Base-by-base conservation (phyloP, 2,113 vertebrate species). In the Gorsachius goisagi region DNA sequence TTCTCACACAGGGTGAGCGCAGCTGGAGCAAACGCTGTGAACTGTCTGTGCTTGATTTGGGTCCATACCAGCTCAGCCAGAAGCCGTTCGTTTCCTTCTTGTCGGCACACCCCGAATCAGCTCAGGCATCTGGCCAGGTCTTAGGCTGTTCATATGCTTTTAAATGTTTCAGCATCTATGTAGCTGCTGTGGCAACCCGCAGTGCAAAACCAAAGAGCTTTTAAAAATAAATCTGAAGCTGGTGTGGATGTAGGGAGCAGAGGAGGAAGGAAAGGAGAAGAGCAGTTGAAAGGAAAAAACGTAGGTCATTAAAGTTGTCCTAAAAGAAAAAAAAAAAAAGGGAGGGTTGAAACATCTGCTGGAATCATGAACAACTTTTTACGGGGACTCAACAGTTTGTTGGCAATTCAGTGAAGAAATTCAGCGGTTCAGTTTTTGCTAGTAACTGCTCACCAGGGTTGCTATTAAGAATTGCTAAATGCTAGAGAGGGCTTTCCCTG, bases 211-310 rank as follows among this genome's bases (percentile, higher is more conserved):
- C 0, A 1, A 87, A 87, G 10, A 50, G 73, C 53, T 91, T 90
- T 85, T 92, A 91, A 93, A 96, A 95, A 92, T 92, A 96, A 92
- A 92, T 79, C 71, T 0, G 0, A 66, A 80, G 19, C 64, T 53
- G 44, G 27, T 1, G 2, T 56, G 73, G 60, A 84, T 64, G 49
- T 87, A 44, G 71, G 88, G 85, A 88, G 85, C 41, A 64, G 49
- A 52, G 47, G 77, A 93, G 87, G 86, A 95, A 93, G 83, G 80
- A 93, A 84, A 93, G 63, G 50, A 73, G 84, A 96, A 95, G 77
- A 92, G 69, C 60, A 75, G 59, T 76, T 88, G 68, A 90, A 94
- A 94, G 92, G 68, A 96, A 96, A 96, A 96, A 95, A 93, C 6
- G 1, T 4, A n/a, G 53, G 66, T 81, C 83, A 33, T 89, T 78